Base-by-base conservation (phyloP, 2,888 invertebrate genomes). In the Suillia variegata region DNA sequence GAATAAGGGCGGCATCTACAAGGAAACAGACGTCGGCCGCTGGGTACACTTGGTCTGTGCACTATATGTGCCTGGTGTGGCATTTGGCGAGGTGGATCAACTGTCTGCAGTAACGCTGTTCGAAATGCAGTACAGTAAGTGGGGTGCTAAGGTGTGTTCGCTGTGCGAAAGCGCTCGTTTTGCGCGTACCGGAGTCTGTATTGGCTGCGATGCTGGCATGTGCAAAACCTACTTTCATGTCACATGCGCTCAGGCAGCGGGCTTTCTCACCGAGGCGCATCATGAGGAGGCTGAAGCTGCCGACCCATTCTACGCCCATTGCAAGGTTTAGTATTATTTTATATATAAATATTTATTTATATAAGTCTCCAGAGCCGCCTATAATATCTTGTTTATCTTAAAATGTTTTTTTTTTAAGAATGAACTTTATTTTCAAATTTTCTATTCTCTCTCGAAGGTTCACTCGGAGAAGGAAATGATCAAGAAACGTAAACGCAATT, bases 11-110 rank as follows among this genome's bases (percentile, higher is more conserved):
- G 96, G 91, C 67, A 97, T 90, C 81, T 98, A 89, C 80, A 99
- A 99, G 82, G 96, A 97, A 82, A 97, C 98, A 0, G 97, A 97
- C 84, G 94, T 95, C 53, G 96, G 97, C 6, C 94, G 94, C 81
- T 99, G 98, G 98, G 97, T 98, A 1, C 99, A 99, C 83, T 84
- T 99, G 55, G 92, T 98, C 2, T 99, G 99, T 84, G 98, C 98
- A 0, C 86, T 99, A 5, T 99, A 98, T 83, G 94, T 97, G 8
- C 97, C 96, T 15, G 98, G 97, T 13, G 96, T 98, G 26, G 96
- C 96, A 17, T 98, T 98, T 83, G 96, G 95, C 51, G 97, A 98
- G 85, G 93, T 92, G 61, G 95, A 96, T 77, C 90, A 92, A 68
- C 84, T 98, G 22, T 92, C 93, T 0, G 94, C 93, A 49, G 93